phyloP scores from a whole-genome alignment of 2,797 vertebrate genomes.

The Parauchenoglanis ngamensis region DNA sequence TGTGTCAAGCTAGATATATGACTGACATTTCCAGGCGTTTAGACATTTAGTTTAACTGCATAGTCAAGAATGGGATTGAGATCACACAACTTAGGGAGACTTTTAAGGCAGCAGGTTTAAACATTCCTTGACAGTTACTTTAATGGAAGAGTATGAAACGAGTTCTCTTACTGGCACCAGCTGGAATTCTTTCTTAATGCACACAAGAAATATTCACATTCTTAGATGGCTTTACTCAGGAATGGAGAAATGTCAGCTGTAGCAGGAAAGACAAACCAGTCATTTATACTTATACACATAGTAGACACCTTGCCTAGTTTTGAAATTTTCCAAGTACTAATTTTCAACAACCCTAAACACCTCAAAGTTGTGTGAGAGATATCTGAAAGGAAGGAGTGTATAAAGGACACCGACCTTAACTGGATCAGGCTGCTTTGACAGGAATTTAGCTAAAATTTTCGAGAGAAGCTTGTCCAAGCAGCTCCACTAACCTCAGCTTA shows the following conservation, averaged over 20 bases:
- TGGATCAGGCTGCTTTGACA: neutral
- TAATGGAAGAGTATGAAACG: neutral
- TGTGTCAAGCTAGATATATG: neutral
- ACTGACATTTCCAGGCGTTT: neutral
- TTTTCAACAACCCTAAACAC: neutral
- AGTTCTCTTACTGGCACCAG: neutral
- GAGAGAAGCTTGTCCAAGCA: neutral
- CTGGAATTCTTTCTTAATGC: neutral
- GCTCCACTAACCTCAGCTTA: neutral
- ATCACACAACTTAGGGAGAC: neutral
- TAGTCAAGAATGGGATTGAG: neutral
- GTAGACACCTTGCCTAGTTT: neutral
- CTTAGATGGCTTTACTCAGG: slow-evolving; percentile 1
- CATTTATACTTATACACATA: neutral
- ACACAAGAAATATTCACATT: slow-evolving; percentile 8
- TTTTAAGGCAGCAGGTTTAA: neutral
- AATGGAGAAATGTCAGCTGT: neutral
- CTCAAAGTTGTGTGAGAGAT: neutral
- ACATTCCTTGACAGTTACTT: neutral
- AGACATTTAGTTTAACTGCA: neutral
- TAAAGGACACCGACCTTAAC: neutral
- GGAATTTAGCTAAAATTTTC: neutral
- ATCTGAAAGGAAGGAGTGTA: neutral
- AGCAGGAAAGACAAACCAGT: neutral
- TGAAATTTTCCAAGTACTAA: neutral